A percentile compares a stretch with the other conserved stretches of the same genome.
Evolutionary conservation across 2,113 vertebrate species (phyloP).

Genomic region (Circaetus cinerascens): DNA sequence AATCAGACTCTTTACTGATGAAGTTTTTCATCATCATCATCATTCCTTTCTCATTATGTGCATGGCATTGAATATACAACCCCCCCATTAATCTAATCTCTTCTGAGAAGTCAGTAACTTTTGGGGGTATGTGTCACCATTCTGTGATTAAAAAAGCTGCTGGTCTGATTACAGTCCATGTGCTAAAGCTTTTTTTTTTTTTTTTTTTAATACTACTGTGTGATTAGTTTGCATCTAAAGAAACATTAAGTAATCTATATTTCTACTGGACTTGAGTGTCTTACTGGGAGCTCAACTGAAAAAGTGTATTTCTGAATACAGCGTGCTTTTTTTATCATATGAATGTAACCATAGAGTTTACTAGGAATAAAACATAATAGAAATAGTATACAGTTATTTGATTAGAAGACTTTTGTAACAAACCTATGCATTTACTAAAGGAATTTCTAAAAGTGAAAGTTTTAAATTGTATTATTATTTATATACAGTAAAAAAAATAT

Average conservation of each 20-base stretch:
- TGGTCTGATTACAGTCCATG: neutral
- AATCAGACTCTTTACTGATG: neutral
- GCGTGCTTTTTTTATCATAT: slow-evolving; percentile 25
- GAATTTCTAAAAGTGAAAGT: slow-evolving; percentile 46
- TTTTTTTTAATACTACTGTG: neutral
- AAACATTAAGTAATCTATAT: neutral
- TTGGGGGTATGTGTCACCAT: neutral
- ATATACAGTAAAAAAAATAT: slow-evolving; percentile 35
- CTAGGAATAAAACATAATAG: neutral
- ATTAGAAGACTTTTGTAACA: slow-evolving; percentile 48
- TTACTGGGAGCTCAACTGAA: neutral
- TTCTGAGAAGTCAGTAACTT: neutral
- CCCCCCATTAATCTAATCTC: neutral
- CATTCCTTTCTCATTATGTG: neutral
- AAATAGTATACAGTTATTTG: slow-evolving; percentile 35
- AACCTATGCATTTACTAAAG: slow-evolving; percentile 60
- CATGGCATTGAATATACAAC: neutral
- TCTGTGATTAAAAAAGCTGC: neutral
- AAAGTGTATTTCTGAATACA: slow-evolving; percentile 15
- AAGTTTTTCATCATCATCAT: neutral
- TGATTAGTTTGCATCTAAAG: neutral
- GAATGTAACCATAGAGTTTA: slow-evolving; percentile 55
- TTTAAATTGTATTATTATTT: slow-evolving; percentile 54
- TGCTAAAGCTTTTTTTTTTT: neutral
- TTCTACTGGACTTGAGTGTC: slow-evolving; percentile 3